Evolutionary conservation across 2,888 invertebrate genomes (phyloP).

Genomic region (Aphidoletes aphidimyza): DNA sequence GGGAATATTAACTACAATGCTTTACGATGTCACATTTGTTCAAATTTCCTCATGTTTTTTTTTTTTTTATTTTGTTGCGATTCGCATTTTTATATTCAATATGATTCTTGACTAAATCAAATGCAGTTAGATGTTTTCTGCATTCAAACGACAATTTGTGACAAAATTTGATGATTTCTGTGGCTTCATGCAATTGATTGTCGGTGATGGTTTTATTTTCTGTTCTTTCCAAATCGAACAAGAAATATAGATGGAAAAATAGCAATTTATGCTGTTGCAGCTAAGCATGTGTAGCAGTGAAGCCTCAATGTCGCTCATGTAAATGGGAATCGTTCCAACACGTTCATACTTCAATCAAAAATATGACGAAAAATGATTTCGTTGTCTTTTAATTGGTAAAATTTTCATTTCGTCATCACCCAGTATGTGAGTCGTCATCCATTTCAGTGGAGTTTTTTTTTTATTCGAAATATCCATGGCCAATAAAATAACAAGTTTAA

Average conservation of each 20-base stretch:
- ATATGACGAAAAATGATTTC: neutral
- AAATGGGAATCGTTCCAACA: no score
- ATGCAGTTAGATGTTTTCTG: conserved; percentile 9
- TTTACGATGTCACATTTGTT: neutral
- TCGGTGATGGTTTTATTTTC: neutral
- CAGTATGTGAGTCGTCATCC: no score
- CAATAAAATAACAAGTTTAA: neutral
- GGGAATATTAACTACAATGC: neutral
- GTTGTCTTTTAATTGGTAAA: neutral
- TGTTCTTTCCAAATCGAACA: neutral
- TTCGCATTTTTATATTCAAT: neutral
- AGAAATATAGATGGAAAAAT: neutral
- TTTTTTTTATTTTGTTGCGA: neutral
- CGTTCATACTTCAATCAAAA: neutral
- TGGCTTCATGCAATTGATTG: neutral
- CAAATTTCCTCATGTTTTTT: neutral
- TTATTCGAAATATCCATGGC: no score
- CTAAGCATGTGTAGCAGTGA: no score
- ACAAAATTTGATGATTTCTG: neutral
- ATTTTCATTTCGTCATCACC: neutral
- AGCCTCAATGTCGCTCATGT: no score
- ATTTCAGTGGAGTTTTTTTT: no score
- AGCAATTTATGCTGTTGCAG: neutral
- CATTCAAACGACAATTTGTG: neutral
- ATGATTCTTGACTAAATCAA: neutral